These are phyloP conservation scores for Amphimedon queenslandica DNA, from an alignment of 37 sponge, comb jelly and placozoan species.

Conservation along the genomic window DNA sequence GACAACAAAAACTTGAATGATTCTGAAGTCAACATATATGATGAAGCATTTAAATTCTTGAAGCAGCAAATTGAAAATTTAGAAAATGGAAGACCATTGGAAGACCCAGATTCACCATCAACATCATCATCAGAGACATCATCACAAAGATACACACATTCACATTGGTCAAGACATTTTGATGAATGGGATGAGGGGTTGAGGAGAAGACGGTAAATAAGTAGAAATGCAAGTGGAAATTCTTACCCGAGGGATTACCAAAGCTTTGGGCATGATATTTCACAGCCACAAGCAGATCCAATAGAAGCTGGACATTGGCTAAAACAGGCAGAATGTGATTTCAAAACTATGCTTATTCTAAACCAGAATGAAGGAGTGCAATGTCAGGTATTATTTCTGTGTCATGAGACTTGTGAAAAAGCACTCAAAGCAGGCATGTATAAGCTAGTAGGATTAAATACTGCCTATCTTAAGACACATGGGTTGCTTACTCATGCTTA, in stretches of 20 bases:
- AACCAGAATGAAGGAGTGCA: too few species aligned
- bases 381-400: slow-evolving; percentile 25
- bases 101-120: slow-evolving; percentile 1
- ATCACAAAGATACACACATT: neutral
- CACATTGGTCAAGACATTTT: too few species aligned
- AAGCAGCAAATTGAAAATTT: slow-evolving; percentile 20
- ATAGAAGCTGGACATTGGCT: slow-evolving; percentile 41
- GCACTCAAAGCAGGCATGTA: slow-evolving; percentile 50
- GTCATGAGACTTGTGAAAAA: too few species aligned
- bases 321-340: slow-evolving; percentile 32
- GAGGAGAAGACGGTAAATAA: neutral
- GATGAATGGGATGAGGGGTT: neutral
- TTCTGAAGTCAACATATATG: slow-evolving; percentile 10
- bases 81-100: slow-evolving; percentile 6
- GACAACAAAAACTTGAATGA: slow-evolving; percentile 33
- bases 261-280: too few species aligned
- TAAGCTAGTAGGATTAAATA: slow-evolving; percentile 32
- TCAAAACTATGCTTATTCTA: slow-evolving; percentile 7
- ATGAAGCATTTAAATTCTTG: slow-evolving; percentile 44
- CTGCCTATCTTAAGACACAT: slow-evolving; percentile 1
- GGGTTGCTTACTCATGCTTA: slow-evolving; percentile 8
- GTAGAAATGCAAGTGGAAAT: neutral
- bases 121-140: neutral
- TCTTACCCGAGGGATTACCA: slow-evolving; percentile 3
- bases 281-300: too few species aligned